phyloP scores from a whole-genome alignment of 2,888 invertebrate genomes.

The Dryocosmus kuriphilus region DNA sequence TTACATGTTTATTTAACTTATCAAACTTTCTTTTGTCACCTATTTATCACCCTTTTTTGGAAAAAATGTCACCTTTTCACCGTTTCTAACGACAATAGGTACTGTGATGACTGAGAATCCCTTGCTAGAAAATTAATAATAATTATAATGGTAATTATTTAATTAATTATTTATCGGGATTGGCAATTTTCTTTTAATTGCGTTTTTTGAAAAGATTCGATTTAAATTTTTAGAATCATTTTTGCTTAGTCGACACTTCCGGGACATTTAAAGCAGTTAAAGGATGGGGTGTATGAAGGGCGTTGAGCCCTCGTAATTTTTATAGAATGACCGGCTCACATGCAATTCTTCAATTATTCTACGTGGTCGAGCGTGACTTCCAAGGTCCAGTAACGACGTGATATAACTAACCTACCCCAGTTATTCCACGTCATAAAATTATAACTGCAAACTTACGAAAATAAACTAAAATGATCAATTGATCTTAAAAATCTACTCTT shows the following conservation, averaged over 20 bases:
- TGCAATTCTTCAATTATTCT: constrained; percentile 38
- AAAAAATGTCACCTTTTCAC: too few species aligned
- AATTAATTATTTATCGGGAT: too few species aligned
- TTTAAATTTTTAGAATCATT: neutral
- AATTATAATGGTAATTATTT: too few species aligned
- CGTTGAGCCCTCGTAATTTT: constrained; percentile 32
- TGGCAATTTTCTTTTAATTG: too few species aligned
- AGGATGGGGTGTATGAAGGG: constrained; percentile 10
- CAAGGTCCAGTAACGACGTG: constrained; percentile 29
- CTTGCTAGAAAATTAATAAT: too few species aligned
- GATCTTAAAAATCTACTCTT: too few species aligned
- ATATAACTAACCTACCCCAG: constrained; percentile 36
- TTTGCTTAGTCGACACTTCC: neutral
- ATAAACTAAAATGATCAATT: neutral
- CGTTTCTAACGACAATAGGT: too few species aligned
- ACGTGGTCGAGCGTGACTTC: constrained; percentile 29
- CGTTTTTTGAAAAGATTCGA: neutral
- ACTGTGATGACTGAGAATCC: too few species aligned
- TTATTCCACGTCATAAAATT: constrained; percentile 29
- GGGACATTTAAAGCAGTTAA: constrained; percentile 17
- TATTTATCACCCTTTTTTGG: too few species aligned
- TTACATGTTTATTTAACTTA: too few species aligned
- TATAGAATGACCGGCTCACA: neutral
- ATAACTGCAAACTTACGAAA: constrained; percentile 17
- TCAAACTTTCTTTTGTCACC: too few species aligned